These are phyloP conservation scores for Rhagoletis zephyria DNA, from an alignment of 1,140 invertebrate species.

Conservation along the genomic window DNA sequence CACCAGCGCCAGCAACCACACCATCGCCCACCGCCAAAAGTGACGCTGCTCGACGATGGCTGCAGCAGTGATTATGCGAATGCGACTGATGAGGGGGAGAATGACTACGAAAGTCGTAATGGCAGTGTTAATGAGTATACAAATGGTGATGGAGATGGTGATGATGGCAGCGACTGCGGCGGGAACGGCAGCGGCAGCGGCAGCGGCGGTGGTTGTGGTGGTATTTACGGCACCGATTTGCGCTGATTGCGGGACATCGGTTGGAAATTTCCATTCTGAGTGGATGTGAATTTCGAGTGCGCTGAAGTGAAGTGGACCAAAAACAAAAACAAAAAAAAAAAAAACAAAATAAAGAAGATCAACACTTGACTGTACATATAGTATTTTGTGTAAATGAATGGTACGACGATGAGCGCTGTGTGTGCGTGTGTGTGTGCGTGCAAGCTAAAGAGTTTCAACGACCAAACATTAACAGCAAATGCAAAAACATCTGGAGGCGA, in stretches of 20 bases:
- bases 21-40: slow-evolving; percentile 62
- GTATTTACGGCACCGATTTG: slow-evolving; percentile 14
- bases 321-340: no score
- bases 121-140: slow-evolving; percentile 50
- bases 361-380: no score
- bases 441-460: slow-evolving; percentile 6
- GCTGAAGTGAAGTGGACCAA: neutral
- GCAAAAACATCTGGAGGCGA: neutral
- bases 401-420: neutral
- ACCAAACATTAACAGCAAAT: slow-evolving; percentile 9
- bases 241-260: slow-evolving; percentile 64
- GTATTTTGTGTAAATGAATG: no score
- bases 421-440: neutral
- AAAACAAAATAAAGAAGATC: no score
- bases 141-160: slow-evolving; percentile 57
- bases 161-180: neutral
- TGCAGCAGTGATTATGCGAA: slow-evolving; percentile 62
- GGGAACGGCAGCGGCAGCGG: neutral
- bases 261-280: slow-evolving; percentile 63
- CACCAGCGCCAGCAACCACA: slow-evolving; percentile 41
- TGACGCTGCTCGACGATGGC: slow-evolving; percentile 67
- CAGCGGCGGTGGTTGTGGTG: neutral
- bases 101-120: slow-evolving; percentile 58
- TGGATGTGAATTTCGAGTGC: neutral
- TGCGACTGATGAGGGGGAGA: slow-evolving; percentile 63